Percentiles rank a stretch among this genome's conserved stretches.
Evolutionary conservation across 2,797 vertebrate genomes (phyloP).

Genomic region (Heteromormyrus szaboi): DNA sequence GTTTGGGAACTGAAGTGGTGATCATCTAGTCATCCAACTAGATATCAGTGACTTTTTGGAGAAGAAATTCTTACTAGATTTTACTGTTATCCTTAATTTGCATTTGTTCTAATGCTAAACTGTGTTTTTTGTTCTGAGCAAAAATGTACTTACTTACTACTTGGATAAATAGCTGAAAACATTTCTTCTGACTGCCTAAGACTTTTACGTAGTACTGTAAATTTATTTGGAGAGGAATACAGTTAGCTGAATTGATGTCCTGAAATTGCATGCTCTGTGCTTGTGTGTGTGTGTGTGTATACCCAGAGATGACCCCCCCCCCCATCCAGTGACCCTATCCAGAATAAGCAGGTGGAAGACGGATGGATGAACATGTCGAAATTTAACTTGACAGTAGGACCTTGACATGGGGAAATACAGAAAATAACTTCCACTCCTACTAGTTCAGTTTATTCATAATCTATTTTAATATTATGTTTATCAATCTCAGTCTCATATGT

Average conservation of each 20-base stretch:
- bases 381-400: neutral
- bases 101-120: neutral
- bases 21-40: neutral
- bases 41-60: neutral
- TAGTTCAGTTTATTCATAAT: neutral
- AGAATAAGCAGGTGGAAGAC: neutral
- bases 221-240: neutral
- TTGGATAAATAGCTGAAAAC: neutral
- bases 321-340: neutral
- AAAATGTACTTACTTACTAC: neutral
- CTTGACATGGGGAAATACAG: neutral
- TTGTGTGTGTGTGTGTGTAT: constrained; percentile 1
- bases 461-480: neutral
- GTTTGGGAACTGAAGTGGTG: neutral
- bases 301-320: neutral
- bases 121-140: neutral
- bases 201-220: neutral
- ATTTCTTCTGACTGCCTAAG: neutral
- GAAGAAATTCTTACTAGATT: neutral
- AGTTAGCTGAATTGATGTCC: neutral
- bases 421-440: neutral
- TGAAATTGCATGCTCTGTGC: neutral
- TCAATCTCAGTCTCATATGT: neutral
- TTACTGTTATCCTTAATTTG: neutral
- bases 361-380: neutral